Base-by-base conservation (phyloP, 1,140 invertebrate genomes). In the Chymomyza costata region DNA sequence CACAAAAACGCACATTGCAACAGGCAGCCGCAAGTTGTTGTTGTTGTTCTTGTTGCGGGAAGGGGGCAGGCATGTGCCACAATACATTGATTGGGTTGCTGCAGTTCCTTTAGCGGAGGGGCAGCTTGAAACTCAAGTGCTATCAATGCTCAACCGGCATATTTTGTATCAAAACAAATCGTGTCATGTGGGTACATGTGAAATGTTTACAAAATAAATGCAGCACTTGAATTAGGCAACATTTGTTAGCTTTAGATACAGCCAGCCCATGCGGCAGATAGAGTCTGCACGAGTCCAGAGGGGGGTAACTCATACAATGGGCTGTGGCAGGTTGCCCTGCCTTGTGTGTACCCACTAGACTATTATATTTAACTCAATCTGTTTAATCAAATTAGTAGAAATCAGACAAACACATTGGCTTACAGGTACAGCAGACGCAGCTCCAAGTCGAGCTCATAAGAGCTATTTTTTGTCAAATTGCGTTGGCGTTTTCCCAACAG, bases 161-260 rank as follows among this genome's bases (percentile, higher is more conserved):
- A 71, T 78, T 80, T 78, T 78, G 73, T 67, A 78, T 80, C 66
- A 78, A 67, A 78, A 78, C 73, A 78, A 67, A 76, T 80, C 71
- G 69, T 76, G 70, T 51, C 41, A 40, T 58, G 65, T 58, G 65
- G 31, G 31, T 3, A 32, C 34, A 47, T 59, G 66, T 78, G 71
- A 76, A 78, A 78, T 78, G 71, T 71, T 78, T 80, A 64, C 71
- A 78, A 78, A 78, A 78, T 78, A 78, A 76, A 78, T 80, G 73
- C 59, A 60, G 74, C 73, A 80, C 73, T 80, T 81, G 73, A 80
- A 80, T 80, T 80, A 80, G 73, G 73, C 74, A 80, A 58, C 74
- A 80, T 73, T 80, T 80, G 73, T 80, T 73, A 52, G 47, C 46
- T 43, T 56, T 34, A 34, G 47, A 30, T 38, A 35, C 25, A 19